These are phyloP conservation scores for Indicator maculatus DNA, from an alignment of 2,113 vertebrate genomes.

Conservation along the genomic window DNA sequence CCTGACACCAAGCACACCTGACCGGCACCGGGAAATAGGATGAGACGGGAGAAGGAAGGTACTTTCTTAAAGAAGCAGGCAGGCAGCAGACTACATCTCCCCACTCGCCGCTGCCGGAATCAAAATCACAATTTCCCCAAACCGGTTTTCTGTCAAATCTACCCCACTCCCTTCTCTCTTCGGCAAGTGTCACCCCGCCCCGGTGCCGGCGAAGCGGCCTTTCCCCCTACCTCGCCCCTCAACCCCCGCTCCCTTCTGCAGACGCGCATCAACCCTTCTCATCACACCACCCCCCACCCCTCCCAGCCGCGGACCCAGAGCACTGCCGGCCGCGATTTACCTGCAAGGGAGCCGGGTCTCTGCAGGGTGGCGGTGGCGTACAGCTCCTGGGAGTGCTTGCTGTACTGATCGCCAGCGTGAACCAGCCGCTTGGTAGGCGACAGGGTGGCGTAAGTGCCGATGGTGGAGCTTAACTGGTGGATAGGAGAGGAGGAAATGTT, in stretches of 20 bases:
- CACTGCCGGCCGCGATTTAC: conserved; percentile 71
- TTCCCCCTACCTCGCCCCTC: background rate
- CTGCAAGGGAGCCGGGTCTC: conserved; percentile 94
- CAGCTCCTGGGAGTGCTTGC: conserved; percentile 94
- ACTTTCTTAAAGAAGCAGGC: background rate
- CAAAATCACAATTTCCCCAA: background rate
- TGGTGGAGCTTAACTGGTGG: conserved; percentile 94
- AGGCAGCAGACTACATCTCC: background rate
- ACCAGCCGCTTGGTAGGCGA: conserved; percentile 95
- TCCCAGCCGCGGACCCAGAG: background rate
- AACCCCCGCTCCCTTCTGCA: background rate
- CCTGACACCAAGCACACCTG: background rate
- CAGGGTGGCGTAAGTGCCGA: conserved; percentile 95
- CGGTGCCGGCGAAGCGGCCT: background rate
- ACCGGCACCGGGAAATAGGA: background rate
- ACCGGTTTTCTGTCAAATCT: background rate
- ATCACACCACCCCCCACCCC: background rate
- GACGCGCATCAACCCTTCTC: background rate
- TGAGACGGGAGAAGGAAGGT: background rate
- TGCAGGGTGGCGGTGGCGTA: conserved; percentile 94
- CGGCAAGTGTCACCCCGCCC: background rate
- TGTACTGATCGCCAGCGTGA: conserved; percentile 92
- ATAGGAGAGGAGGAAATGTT: conserved; percentile 87
- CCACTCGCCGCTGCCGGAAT: background rate
- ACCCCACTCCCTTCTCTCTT: fast-evolving